A percentile compares a stretch with the other conserved stretches of the same genome.
phyloP scores from a whole-genome alignment of 2,888 invertebrate genomes.

The Acanthosepion esculentum region DNA sequence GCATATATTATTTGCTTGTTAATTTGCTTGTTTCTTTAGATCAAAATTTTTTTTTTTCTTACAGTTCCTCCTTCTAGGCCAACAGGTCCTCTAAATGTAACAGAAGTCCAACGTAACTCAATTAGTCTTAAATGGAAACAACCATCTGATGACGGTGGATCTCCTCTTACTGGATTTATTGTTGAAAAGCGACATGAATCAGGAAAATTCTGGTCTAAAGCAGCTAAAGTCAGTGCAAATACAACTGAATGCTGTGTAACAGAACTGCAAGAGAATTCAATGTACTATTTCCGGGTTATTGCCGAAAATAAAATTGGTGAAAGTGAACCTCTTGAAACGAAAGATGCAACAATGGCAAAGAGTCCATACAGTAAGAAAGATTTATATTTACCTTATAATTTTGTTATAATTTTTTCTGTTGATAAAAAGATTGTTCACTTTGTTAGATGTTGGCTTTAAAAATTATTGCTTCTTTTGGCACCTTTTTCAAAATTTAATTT shows the following conservation, averaged over 20 bases:
- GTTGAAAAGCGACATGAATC: conserved; percentile 78
- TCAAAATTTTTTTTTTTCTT: conserved; percentile 39
- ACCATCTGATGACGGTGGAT: conserved; percentile 86
- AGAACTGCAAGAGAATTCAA: conserved; percentile 65
- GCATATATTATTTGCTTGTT: too few relatives aligned
- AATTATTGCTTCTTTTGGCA: too few relatives aligned
- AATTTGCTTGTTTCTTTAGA: too few relatives aligned
- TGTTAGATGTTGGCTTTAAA: too few relatives aligned
- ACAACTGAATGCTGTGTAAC: conserved; percentile 57
- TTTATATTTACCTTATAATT: not conserved
- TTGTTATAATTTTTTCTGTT: too few relatives aligned
- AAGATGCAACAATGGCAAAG: conserved; percentile 61
- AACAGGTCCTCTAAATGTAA: conserved; percentile 66
- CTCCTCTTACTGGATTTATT: conserved; percentile 92
- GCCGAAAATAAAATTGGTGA: conserved; percentile 91
- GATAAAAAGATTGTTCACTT: too few relatives aligned
- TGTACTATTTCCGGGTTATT: conserved; percentile 89
- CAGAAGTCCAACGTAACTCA: conserved; percentile 68
- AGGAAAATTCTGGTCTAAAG: conserved; percentile 61
- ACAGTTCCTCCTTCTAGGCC: conserved; percentile 66
- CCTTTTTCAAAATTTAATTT: too few relatives aligned
- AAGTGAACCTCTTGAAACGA: conserved; percentile 79
- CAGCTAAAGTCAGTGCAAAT: conserved; percentile 54
- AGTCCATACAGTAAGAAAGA: conserved; percentile 66
- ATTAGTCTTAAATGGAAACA: conserved; percentile 71